Conservation (phyloP, 2,113 vertebrate species). For the Cavia porcellus region DNA sequence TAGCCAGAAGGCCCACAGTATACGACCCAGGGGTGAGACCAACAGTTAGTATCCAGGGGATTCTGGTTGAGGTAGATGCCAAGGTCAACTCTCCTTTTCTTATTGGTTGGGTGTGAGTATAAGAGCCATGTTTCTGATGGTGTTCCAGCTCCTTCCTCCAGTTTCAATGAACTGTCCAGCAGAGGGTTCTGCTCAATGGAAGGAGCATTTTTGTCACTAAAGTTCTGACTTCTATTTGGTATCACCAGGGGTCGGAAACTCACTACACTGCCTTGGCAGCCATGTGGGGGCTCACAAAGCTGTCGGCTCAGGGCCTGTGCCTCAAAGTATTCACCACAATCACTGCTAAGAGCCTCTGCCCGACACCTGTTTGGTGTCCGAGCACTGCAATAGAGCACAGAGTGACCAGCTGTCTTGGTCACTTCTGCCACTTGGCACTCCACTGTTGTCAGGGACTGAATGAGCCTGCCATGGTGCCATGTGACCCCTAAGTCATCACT, state of each 20-base stretch:
- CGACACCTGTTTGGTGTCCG: slow-evolving; percentile 87
- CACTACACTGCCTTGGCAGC: slow-evolving; percentile 96
- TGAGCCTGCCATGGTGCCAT: slow-evolving; percentile 88
- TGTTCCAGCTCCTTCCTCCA: not conserved
- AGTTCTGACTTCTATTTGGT: not conserved
- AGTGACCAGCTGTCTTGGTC: slow-evolving; percentile 72
- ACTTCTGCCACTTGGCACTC: slow-evolving; percentile 95
- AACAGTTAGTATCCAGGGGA: slow-evolving; percentile 85
- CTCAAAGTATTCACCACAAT: slow-evolving; percentile 88
- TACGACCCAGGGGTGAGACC: slow-evolving; percentile 92
- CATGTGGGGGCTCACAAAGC: slow-evolving; percentile 87
- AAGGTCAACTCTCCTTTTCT: slow-evolving; percentile 87
- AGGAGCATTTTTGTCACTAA: not conserved
- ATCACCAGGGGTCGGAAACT: slow-evolving; percentile 86
- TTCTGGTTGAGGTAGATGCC: slow-evolving; percentile 93
- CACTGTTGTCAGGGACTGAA: slow-evolving; percentile 78
- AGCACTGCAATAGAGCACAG: slow-evolving; percentile 93
- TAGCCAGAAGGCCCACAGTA: slow-evolving; percentile 92
- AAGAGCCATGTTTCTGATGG: slow-evolving; percentile 89
- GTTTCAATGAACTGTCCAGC: not conserved
- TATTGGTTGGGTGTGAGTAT: slow-evolving; percentile 93
- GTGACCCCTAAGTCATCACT: slow-evolving; percentile 92
- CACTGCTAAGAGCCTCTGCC: slow-evolving; percentile 90
- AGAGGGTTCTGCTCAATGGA: not conserved
- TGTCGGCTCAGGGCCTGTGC: slow-evolving; percentile 78